Percentiles rank a stretch among this genome's conserved stretches.
Conservation (phyloP, 2,797 vertebrate species). For the Crenuchus spilurus region DNA sequence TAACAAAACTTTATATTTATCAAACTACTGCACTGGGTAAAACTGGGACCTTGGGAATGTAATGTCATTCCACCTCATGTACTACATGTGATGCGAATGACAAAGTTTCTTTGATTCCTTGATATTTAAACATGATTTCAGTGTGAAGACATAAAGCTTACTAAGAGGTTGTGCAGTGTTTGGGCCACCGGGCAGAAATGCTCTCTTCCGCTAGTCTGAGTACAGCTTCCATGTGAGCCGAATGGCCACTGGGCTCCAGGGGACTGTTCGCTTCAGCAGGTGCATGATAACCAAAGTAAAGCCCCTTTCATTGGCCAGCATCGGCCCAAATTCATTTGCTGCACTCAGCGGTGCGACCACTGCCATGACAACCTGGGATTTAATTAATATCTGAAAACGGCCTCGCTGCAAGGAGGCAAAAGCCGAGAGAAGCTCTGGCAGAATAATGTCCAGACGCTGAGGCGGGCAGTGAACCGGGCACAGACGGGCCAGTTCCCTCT, state of each 20-base stretch:
- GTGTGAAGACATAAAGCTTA: too few relatives aligned
- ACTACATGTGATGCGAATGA: too few relatives aligned
- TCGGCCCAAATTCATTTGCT: not conserved
- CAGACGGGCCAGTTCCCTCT: not conserved
- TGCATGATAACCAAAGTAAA: conserved; percentile 14
- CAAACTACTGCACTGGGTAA: too few relatives aligned
- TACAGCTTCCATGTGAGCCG: conserved; percentile 3
- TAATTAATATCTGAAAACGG: not conserved
- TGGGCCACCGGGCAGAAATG: conserved; percentile 11
- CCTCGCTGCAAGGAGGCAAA: not conserved
- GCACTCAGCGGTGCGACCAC: not conserved
- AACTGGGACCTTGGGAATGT: too few relatives aligned
- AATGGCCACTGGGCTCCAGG: conserved; percentile 1
- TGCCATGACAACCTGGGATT: not conserved
- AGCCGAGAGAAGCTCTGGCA: not conserved
- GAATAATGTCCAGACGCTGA: not conserved
- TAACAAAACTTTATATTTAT: too few relatives aligned
- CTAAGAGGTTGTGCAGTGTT: not conserved
- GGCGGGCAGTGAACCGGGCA: not conserved
- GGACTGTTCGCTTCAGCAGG: not conserved
- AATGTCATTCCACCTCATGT: too few relatives aligned
- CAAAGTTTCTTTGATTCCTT: too few relatives aligned
- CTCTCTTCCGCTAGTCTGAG: conserved; percentile 1
- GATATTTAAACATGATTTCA: too few relatives aligned
- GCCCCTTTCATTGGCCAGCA: not conserved